A percentile compares a stretch with the other conserved stretches of the same genome.
These are phyloP conservation scores for Choloepus hoffmanni DNA, from an alignment of 2,113 vertebrate species.

Conservation along the genomic window DNA sequence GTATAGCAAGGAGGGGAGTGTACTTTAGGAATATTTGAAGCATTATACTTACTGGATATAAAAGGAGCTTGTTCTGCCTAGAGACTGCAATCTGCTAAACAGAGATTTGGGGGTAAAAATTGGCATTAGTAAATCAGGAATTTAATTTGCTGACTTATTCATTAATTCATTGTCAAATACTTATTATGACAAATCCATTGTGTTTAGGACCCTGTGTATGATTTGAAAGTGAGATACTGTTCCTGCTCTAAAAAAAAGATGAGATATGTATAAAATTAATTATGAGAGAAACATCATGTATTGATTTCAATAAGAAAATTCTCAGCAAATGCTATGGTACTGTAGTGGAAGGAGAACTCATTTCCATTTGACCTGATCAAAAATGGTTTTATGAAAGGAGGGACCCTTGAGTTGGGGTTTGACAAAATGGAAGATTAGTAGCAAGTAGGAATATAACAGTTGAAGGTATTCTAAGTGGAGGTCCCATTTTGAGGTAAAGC, in stretches of 20 bases:
- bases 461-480: not conserved
- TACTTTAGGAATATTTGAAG: not conserved
- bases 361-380: not conserved
- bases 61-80: not conserved
- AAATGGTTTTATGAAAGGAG: not conserved
- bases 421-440: not conserved
- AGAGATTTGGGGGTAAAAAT: not conserved
- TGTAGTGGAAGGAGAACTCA: not conserved
- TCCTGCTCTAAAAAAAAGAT: not conserved
- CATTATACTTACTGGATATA: not conserved
- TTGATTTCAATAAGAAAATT: slow-evolving; percentile 14
- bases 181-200: slow-evolving; percentile 25
- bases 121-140: slow-evolving; percentile 30
- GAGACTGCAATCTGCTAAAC: not conserved
- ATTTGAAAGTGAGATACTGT: slow-evolving; percentile 50
- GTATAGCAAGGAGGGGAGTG: not conserved
- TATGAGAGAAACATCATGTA: not conserved
- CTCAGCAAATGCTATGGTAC: not conserved
- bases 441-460: not conserved
- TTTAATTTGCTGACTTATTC: slow-evolving; percentile 66
- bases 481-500: not conserved
- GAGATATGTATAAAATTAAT: slow-evolving; percentile 35
- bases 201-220: not conserved
- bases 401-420: not conserved
- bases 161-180: slow-evolving; percentile 62